These are phyloP conservation scores for Deroplatys truncata DNA, from an alignment of 2,888 invertebrate species.

Conservation along the genomic window DNA sequence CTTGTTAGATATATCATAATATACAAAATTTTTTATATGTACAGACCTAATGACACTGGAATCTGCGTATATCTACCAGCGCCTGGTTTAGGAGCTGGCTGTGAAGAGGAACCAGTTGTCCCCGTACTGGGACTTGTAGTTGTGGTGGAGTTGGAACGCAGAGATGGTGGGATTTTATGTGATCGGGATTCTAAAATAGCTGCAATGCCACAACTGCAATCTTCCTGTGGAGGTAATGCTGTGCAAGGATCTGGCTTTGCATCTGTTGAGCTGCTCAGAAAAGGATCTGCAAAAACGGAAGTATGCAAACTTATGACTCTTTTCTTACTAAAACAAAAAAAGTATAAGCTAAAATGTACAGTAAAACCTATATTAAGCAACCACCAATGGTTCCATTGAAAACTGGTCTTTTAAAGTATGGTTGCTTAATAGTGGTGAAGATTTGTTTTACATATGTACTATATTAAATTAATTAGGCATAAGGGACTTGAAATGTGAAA, in stretches of 20 bases:
- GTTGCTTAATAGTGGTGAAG: no score
- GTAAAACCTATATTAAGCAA: no score
- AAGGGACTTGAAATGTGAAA: no score
- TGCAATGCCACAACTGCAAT: conserved; percentile 64
- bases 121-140: not conserved
- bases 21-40: no score
- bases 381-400: no score
- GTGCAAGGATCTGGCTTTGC: conserved; percentile 14
- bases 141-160: not conserved
- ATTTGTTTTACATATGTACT: no score
- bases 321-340: no score
- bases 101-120: not conserved
- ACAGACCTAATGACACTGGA: conserved; percentile 14
- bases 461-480: no score
- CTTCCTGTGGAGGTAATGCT: conserved; percentile 46
- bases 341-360: no score
- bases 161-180: conserved; percentile 24
- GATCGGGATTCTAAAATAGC: conserved; percentile 60
- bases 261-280: conserved; percentile 45
- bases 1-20: no score
- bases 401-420: no score
- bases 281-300: conserved; percentile 49
- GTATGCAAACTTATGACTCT: no score
- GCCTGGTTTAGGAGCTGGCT: conserved; percentile 11
- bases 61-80: not conserved